These are phyloP conservation scores for Melitaea cinxia DNA, from an alignment of 1,140 invertebrate genomes.

Conservation along the genomic window DNA sequence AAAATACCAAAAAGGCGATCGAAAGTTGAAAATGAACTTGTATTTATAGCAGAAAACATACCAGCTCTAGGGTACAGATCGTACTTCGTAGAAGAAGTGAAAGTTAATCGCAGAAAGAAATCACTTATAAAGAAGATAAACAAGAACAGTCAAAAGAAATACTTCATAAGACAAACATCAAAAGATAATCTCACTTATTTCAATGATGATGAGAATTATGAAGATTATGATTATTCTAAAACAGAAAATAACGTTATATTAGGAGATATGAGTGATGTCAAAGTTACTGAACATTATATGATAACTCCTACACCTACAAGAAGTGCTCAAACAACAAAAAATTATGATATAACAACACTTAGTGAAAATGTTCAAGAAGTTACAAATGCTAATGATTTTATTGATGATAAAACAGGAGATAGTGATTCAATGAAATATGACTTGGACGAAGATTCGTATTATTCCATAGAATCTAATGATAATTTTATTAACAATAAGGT, in stretches of 20 bases:
- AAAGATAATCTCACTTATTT: conserved; percentile 24
- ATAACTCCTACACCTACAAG: conserved; percentile 5
- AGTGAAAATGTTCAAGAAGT: neutral
- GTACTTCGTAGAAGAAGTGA: conserved; percentile 47
- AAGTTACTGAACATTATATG: conserved; percentile 1
- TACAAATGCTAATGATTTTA: neutral
- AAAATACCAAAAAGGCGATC: conserved; percentile 29
- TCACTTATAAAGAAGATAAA: conserved; percentile 47
- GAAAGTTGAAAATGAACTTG: conserved; percentile 64
- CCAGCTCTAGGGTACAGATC: conserved; percentile 71
- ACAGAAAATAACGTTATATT: conserved; percentile 26
- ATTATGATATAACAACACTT: neutral
- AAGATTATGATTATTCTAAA: conserved; percentile 43
- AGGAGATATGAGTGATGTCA: conserved; percentile 16
- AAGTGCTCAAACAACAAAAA: neutral
- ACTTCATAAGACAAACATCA: conserved; percentile 39
- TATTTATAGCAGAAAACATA: conserved; percentile 74
- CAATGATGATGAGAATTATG: conserved; percentile 23
- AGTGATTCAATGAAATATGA: neutral
- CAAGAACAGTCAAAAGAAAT: conserved; percentile 43
- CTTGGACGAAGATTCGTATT: conserved; percentile 10
- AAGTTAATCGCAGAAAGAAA: conserved; percentile 15
- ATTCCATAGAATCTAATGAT: conserved; percentile 22
- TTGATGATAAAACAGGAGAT: neutral
- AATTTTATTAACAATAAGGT: conserved; percentile 46